These are phyloP conservation scores for Microctonus brassicae DNA, from an alignment of 2,888 invertebrate species.

Conservation along the genomic window DNA sequence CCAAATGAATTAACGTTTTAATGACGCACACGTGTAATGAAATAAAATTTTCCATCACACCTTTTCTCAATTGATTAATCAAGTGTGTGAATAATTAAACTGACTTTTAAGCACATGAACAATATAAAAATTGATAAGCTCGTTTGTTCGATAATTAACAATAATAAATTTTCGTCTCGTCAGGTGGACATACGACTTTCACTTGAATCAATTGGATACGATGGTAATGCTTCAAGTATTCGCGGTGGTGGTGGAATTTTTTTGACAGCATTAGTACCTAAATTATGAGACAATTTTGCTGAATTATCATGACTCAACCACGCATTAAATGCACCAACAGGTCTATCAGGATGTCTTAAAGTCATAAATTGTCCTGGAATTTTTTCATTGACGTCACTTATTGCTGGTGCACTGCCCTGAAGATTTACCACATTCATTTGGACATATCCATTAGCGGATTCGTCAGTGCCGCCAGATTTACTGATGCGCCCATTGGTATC, in stretches of 20 bases:
- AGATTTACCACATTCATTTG: slow-evolving; percentile 60
- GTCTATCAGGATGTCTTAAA: slow-evolving; percentile 35
- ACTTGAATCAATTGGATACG: slow-evolving; percentile 52
- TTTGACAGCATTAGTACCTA: slow-evolving; percentile 42
- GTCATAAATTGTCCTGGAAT: slow-evolving; percentile 40
- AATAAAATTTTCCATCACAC: too few relatives aligned
- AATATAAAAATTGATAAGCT: slow-evolving; percentile 28
- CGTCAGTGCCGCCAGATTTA: slow-evolving; percentile 65
- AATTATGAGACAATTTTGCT: slow-evolving; percentile 31
- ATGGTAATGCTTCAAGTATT: slow-evolving; percentile 64
- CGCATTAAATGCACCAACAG: slow-evolving; percentile 46
- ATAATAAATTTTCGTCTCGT: slow-evolving; percentile 18
- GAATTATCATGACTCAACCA: slow-evolving; percentile 56
- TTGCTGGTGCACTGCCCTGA: slow-evolving; percentile 55
- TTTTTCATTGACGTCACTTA: slow-evolving; percentile 46
- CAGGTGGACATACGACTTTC: slow-evolving; percentile 43
- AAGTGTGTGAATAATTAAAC: too few relatives aligned
- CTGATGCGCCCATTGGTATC: slow-evolving; percentile 59
- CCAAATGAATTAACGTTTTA: background rate
- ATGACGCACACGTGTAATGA: background rate
- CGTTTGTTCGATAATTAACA: background rate
- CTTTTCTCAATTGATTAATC: too few relatives aligned
- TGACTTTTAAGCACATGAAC: too few relatives aligned
- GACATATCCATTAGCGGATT: slow-evolving; percentile 49
- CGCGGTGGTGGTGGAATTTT: slow-evolving; percentile 66